Percentiles rank a stretch among this genome's conserved stretches.
Conservation (phyloP, 1,140 invertebrate species). For the Acyrthosiphon pisum region DNA sequence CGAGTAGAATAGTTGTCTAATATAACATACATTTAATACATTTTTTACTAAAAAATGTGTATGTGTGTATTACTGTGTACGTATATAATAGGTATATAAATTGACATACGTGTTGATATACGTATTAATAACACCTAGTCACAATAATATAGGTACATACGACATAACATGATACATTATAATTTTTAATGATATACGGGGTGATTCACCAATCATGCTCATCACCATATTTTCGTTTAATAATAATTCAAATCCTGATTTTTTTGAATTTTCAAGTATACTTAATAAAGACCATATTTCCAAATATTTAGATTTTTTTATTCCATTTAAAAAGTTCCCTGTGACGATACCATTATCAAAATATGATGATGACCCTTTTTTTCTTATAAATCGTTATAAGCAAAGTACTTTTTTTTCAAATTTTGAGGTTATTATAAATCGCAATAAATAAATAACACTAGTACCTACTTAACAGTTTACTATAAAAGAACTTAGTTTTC, state of each 20-base stretch:
- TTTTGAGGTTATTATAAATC: neutral
- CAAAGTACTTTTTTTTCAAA: neutral
- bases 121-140: neutral
- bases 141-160: neutral
- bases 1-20: neutral
- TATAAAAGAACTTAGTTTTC: no score
- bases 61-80: neutral
- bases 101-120: neutral
- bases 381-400: neutral
- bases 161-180: neutral
- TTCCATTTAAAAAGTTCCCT: no score
- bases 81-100: neutral
- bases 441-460: no score
- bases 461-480: no score
- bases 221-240: neutral
- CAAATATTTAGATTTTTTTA: no score
- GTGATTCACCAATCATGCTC: neutral
- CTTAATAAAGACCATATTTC: no score
- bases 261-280: no score
- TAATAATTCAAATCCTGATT: neutral
- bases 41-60: neutral
- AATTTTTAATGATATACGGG: neutral
- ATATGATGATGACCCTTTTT: neutral
- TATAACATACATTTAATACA: neutral
- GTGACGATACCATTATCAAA: no score